phyloP scores from a whole-genome alignment of 2,113 vertebrate genomes.

The Lynx canadensis region DNA sequence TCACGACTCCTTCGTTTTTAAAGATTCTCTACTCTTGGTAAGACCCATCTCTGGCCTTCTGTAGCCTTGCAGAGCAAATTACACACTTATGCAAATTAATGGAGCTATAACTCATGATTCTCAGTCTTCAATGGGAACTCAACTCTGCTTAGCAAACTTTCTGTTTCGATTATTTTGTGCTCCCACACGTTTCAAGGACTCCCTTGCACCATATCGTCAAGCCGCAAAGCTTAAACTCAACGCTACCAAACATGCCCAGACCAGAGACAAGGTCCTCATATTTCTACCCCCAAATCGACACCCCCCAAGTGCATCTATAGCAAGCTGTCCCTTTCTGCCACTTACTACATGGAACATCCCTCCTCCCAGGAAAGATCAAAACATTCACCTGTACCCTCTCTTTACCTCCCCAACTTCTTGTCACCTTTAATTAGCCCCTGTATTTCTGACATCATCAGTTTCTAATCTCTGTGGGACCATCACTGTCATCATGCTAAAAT shows the following conservation, averaged over 20 bases:
- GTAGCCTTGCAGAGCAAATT: not conserved
- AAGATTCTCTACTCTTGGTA: not conserved
- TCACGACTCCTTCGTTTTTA: not conserved
- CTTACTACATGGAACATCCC: not conserved
- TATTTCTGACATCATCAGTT: not conserved
- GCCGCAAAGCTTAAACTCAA: not conserved
- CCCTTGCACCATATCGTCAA: not conserved
- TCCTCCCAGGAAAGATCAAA: not conserved
- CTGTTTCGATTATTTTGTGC: not conserved
- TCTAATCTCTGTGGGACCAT: not conserved
- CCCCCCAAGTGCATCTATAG: rapidly evolving
- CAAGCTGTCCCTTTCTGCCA: rapidly evolving
- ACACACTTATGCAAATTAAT: not conserved
- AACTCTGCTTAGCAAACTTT: not conserved
- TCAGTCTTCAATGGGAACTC: not conserved
- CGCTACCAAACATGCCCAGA: not conserved
- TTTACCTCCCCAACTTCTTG: rapidly evolving
- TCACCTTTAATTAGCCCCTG: not conserved
- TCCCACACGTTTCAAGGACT: not conserved
- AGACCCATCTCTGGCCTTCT: not conserved
- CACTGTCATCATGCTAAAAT: not conserved
- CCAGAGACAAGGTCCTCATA: rapidly evolving
- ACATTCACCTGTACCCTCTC: rapidly evolving
- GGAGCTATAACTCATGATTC: not conserved
- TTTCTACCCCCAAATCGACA: not conserved